Evolutionary conservation across 2,797 vertebrate species (phyloP).

Genomic region (Mycteria americana): DNA sequence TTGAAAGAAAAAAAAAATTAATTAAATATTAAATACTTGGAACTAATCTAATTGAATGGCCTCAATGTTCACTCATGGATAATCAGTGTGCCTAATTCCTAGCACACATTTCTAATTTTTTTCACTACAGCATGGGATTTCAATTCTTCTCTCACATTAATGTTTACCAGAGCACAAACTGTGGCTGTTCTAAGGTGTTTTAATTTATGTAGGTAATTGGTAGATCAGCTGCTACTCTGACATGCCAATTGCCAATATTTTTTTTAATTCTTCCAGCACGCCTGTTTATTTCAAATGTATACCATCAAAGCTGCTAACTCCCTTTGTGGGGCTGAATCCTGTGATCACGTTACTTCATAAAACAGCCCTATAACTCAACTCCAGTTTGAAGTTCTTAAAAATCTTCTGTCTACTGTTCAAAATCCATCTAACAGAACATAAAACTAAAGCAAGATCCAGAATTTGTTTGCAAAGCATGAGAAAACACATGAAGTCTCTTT

Average conservation of each 20-base stretch:
- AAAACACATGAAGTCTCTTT: background rate
- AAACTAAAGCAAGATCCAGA: background rate
- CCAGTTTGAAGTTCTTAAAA: background rate
- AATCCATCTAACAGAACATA: background rate
- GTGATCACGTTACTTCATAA: background rate
- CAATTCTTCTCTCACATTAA: background rate
- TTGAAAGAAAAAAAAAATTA: background rate
- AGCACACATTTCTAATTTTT: background rate
- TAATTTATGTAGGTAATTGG: background rate
- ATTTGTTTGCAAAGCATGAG: background rate
- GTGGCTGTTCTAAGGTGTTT: background rate
- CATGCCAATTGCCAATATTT: background rate
- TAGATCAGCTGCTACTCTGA: background rate
- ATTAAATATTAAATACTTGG: slow-evolving; percentile 33
- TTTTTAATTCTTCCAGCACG: background rate
- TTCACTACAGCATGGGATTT: background rate
- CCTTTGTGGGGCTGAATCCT: background rate
- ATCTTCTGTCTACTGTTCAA: background rate
- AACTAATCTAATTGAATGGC: slow-evolving; percentile 46
- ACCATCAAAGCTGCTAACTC: background rate
- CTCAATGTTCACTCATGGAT: slow-evolving; percentile 35
- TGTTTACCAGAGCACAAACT: background rate
- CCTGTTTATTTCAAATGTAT: background rate
- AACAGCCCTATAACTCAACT: background rate
- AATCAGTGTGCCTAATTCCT: background rate